phyloP scores from a whole-genome alignment of 2,113 vertebrate species.

The Phalacrocorax pelagicus region DNA sequence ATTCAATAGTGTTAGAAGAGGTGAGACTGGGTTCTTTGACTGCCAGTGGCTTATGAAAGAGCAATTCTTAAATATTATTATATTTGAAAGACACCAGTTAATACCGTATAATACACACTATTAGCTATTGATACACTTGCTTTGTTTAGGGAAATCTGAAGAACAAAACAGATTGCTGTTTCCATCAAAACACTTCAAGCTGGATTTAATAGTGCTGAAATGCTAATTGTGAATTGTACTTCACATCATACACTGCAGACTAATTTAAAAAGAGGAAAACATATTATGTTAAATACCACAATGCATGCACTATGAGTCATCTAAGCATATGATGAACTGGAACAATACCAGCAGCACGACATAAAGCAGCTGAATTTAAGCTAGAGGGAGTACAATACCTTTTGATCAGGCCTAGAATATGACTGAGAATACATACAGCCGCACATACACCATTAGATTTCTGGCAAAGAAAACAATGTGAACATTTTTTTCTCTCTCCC shows the following conservation, averaged over 20 bases:
- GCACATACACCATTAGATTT: constrained; percentile 23
- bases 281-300: constrained; percentile 50
- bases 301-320: constrained; percentile 61
- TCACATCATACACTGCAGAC: constrained; percentile 44
- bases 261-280: constrained; percentile 52
- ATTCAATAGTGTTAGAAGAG: background rate
- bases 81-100: constrained; percentile 15
- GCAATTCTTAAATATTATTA: background rate
- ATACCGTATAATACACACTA: background rate
- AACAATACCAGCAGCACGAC: constrained; percentile 55
- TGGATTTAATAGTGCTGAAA: constrained; percentile 55
- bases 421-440: constrained; percentile 26
- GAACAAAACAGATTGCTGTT: constrained; percentile 49
- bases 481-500: background rate
- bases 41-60: background rate
- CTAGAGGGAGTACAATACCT: constrained; percentile 60
- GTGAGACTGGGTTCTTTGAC: background rate
- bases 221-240: constrained; percentile 55
- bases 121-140: constrained; percentile 10
- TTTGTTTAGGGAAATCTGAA: constrained; percentile 43
- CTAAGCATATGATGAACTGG: constrained; percentile 50
- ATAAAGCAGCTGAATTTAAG: constrained; percentile 58
- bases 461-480: constrained; percentile 33
- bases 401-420: constrained; percentile 43
- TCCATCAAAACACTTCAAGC: constrained; percentile 57